These are phyloP conservation scores for Sarcophaga subvicina DNA, from an alignment of 2,888 invertebrate species.

Conservation along the genomic window DNA sequence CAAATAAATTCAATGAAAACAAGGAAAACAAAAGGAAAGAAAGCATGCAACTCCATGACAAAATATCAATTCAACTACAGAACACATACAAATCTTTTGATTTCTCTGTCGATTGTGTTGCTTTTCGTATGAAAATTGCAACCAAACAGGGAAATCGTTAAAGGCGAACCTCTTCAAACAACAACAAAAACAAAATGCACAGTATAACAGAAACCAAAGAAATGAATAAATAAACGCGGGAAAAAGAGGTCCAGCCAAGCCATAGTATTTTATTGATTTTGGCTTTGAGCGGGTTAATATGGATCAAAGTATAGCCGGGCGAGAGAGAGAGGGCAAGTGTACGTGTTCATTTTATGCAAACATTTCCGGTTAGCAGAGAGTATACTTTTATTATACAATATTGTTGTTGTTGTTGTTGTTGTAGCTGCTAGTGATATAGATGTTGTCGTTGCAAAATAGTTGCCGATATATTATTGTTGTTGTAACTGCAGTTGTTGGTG, in stretches of 20 bases:
- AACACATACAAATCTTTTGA: not conserved
- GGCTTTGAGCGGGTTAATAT: slow-evolving; percentile 52
- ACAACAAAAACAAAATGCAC: not conserved
- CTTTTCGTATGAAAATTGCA: too few species aligned
- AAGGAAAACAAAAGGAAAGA: not conserved
- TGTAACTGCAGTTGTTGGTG: not conserved
- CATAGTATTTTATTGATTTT: slow-evolving; percentile 43
- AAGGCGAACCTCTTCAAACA: not conserved
- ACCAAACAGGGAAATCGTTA: not conserved
- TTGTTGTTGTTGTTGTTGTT: slow-evolving; percentile 1
- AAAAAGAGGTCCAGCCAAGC: slow-evolving; percentile 4
- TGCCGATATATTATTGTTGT: slow-evolving; percentile 1
- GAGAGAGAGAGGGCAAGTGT: not conserved
- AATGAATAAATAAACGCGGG: not conserved
- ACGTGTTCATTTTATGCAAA: slow-evolving; percentile 42
- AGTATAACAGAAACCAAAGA: slow-evolving; percentile 1
- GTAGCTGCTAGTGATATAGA: not conserved
- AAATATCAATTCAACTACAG: not conserved
- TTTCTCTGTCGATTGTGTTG: not conserved
- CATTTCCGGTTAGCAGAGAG: slow-evolving; percentile 52
- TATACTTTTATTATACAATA: slow-evolving; percentile 35
- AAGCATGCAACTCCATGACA: not conserved
- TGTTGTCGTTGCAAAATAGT: not conserved
- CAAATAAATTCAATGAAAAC: not conserved
- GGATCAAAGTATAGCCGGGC: slow-evolving; percentile 17